Percentiles rank a stretch among this genome's conserved stretches.
Evolutionary conservation across 2,113 vertebrate genomes (phyloP).

Genomic region (Microcebus lehilahytsara): DNA sequence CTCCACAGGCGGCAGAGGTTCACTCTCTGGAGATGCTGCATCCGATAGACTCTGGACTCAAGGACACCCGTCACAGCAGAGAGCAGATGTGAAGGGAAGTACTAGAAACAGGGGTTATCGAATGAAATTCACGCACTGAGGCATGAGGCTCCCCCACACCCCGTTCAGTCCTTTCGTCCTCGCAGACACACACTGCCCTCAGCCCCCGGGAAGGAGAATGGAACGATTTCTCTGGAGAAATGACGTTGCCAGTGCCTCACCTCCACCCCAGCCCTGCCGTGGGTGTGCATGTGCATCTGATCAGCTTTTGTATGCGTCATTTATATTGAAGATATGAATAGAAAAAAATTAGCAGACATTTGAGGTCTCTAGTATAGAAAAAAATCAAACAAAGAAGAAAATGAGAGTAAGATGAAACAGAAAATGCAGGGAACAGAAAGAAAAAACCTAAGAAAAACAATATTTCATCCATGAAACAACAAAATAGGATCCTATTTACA

Average conservation of each 20-base stretch:
- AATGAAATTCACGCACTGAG: not conserved
- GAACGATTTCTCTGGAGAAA: not conserved
- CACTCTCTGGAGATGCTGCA: not conserved
- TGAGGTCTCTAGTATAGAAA: not conserved
- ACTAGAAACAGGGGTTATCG: not conserved
- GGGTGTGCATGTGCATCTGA: not conserved
- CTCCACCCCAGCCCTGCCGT: fast-evolving
- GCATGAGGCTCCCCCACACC: fast-evolving
- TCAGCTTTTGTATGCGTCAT: not conserved
- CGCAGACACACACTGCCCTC: not conserved
- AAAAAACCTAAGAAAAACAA: not conserved
- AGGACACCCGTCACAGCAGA: not conserved
- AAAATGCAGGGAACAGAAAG: not conserved
- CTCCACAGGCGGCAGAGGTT: not conserved
- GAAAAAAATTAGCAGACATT: not conserved
- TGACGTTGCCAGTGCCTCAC: not conserved
- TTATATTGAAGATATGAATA: constrained; percentile 25
- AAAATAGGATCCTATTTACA: constrained; percentile 14
- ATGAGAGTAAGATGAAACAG: not conserved
- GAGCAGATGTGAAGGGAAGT: not conserved
- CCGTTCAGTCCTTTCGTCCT: not conserved
- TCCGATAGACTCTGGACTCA: not conserved
- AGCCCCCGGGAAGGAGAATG: not conserved
- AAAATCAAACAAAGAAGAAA: not conserved
- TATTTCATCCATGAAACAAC: not conserved